Evolutionary conservation across 2,888 invertebrate genomes (phyloP).

Genomic region (Linyphia triangularis): DNA sequence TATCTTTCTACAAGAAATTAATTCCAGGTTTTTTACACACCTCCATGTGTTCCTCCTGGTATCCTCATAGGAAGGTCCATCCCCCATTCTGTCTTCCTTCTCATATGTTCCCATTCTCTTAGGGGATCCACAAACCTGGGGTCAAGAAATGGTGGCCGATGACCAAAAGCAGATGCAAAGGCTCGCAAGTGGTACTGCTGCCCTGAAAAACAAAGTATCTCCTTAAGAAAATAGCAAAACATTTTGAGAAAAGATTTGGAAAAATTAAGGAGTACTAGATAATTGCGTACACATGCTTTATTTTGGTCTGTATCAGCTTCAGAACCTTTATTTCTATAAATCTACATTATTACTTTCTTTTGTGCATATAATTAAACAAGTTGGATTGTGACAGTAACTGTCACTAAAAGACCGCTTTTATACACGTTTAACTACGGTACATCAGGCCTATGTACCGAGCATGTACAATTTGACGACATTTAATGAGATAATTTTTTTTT

Average conservation of each 20-base stretch:
- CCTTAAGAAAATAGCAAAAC: not conserved
- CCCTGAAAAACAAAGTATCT: constrained; percentile 41
- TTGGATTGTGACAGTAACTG: no score
- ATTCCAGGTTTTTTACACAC: constrained; percentile 20
- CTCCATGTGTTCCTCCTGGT: constrained; percentile 55
- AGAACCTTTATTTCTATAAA: no score
- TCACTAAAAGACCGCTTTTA: no score
- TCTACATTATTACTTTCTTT: no score
- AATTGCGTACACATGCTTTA: not conserved
- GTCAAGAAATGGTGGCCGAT: constrained; percentile 70
- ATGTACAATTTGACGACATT: no score
- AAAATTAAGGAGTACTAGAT: not conserved
- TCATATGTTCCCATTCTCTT: constrained; percentile 73
- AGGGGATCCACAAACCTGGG: constrained; percentile 70
- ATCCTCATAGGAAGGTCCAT: constrained; percentile 71
- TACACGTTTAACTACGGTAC: no score
- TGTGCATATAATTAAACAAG: no score
- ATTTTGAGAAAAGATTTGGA: not conserved
- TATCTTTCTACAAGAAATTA: no score
- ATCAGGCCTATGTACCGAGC: no score
- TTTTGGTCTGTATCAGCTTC: not conserved
- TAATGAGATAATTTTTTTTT: no score
- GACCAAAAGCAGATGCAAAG: constrained; percentile 73
- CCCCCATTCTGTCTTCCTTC: constrained; percentile 72
- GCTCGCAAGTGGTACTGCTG: constrained; percentile 73